These are phyloP conservation scores for Neolamprologus kungweensis DNA, from an alignment of 2,113 vertebrate species.

Conservation along the genomic window DNA sequence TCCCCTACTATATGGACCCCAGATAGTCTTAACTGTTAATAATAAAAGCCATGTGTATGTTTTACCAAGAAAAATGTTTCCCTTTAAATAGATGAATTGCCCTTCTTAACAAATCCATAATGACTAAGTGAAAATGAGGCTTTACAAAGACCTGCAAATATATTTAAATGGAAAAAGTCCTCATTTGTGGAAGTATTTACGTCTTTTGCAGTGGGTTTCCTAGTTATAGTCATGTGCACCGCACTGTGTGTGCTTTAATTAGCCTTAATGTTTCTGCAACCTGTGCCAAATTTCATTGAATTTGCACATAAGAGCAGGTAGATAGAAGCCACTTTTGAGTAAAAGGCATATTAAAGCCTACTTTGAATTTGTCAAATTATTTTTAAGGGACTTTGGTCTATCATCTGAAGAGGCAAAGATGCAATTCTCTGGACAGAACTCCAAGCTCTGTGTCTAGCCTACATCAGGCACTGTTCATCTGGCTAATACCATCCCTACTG, in stretches of 20 bases:
- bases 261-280: not conserved
- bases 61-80: not conserved
- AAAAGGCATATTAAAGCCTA: not conserved
- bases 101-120: not conserved
- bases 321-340: not conserved
- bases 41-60: not conserved
- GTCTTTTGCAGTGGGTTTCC: not conserved
- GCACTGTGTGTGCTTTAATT: not conserved
- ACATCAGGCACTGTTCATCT: not conserved
- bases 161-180: not conserved
- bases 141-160: not conserved
- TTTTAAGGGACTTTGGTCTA: not conserved
- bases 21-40: not conserved
- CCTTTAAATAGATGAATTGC: not conserved
- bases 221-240: not conserved
- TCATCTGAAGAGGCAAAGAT: not conserved
- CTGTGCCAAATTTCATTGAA: not conserved
- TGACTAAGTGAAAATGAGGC: not conserved
- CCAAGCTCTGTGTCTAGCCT: not conserved
- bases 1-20: not conserved
- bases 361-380: not conserved
- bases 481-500: not conserved
- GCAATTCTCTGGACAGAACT: not conserved
- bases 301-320: not conserved
- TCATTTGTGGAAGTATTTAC: not conserved